Evolutionary conservation across 2,113 vertebrate species (phyloP), one percentile per base, ranked within the genome.

Genomic region (Lepus americanus): DNA sequence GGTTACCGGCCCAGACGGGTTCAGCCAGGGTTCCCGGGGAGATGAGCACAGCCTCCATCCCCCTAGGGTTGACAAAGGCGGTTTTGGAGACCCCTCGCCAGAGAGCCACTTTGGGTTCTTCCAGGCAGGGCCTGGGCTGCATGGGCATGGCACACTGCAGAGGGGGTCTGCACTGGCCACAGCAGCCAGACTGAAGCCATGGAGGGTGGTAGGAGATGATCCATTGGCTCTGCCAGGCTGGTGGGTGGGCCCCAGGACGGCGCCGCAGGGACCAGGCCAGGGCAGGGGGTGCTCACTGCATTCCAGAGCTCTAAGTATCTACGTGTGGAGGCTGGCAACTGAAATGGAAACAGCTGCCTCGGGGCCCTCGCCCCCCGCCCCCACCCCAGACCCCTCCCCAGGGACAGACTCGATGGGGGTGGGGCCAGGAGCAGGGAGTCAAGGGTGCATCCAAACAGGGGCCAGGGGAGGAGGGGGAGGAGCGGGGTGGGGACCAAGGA

Each of bases 361-460:
- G 7, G 0, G 33, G 36, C 49, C n/a, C 79, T 29, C 25, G 0
- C 13, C 86, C 61, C 64, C 55, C 2, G 39, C 19, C 66, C 79
- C 8, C 20, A 29, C 70, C 66, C 51, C 67, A 1, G 16, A 7
- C 63, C 86, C 29, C 73, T 73, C 69, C 80, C 88, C 74, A 95
- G 81, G 87, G 95, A 95, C 84, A 94, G 84, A 95, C 74, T 90
- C 19, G 12, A 73, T 31, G 12, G 72, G 55, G 79, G 44, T 81
- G 90, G 91, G 89, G 86, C 63, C 94, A 96, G 97, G 97, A 97
- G 94, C 39, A 3, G 79, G 95, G 84, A 55, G 64, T 51, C 36
- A 31, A 23, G 13, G 0, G 0, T 8, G 69, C 16, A 59, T 59
- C 55, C 55, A 85, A 95, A 83, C 9, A 33, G 96, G 51, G 96